These are phyloP conservation scores for Clarias magur DNA, from an alignment of 2,113 vertebrate species.

Conservation along the genomic window DNA sequence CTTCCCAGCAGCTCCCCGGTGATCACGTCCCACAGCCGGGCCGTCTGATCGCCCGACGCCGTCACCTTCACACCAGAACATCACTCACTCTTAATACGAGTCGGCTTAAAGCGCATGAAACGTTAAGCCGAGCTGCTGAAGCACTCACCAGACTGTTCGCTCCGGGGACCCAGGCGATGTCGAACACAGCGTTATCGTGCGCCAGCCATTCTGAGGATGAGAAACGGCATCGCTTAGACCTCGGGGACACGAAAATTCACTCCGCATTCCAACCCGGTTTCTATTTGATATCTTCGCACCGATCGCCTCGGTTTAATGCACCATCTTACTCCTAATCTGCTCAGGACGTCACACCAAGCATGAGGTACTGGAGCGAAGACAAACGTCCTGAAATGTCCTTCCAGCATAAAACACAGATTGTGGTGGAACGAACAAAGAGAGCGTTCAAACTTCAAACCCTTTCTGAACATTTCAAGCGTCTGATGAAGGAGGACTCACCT, in stretches of 20 bases:
- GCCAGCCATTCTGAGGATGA: conserved; percentile 87
- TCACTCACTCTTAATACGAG: neutral
- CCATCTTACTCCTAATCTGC: neutral
- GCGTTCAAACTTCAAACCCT: neutral
- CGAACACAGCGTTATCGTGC: conserved; percentile 96
- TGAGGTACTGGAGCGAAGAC: neutral
- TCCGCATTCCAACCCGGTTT: neutral
- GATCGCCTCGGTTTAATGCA: neutral
- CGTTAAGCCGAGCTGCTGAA: neutral
- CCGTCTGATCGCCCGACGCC: conserved; percentile 93
- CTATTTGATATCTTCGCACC: neutral
- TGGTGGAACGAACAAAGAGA: neutral
- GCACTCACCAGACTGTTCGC: conserved; percentile 85
- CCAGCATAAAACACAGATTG: neutral
- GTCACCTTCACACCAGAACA: conserved; percentile 80
- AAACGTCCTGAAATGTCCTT: neutral
- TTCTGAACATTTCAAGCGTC: neutral
- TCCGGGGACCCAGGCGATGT: conserved; percentile 93
- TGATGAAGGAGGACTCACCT: conserved; percentile 69
- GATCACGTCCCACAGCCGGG: conserved; percentile 90
- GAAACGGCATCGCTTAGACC: neutral
- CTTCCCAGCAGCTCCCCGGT: conserved; percentile 84
- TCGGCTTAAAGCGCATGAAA: neutral
- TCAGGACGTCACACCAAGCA: neutral
- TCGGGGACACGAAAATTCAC: neutral